These are phyloP conservation scores for Chymomyza amoena DNA, from an alignment of 2,888 invertebrate genomes.

Conservation along the genomic window DNA sequence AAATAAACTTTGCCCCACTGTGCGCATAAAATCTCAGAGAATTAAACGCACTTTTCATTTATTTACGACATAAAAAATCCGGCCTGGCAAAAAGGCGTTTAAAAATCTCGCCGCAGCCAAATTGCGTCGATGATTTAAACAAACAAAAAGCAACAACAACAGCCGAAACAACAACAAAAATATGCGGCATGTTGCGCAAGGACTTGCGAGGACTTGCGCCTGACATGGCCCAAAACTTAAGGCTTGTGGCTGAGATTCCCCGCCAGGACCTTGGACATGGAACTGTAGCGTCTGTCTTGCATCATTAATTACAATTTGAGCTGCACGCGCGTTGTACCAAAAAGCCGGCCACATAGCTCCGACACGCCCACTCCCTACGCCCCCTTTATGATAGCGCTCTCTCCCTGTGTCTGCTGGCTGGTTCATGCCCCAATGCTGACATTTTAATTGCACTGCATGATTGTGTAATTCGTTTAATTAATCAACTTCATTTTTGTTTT, in stretches of 20 bases:
- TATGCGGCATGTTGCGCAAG: not conserved
- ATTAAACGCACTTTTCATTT: slow-evolving; percentile 71
- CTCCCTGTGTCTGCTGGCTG: not conserved
- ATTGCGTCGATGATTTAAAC: slow-evolving; percentile 55
- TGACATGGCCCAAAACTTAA: slow-evolving; percentile 27
- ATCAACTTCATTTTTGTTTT: slow-evolving; percentile 45
- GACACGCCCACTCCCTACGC: not conserved
- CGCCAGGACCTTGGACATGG: not conserved
- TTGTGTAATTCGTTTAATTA: slow-evolving; percentile 68
- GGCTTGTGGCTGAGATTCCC: slow-evolving; percentile 36
- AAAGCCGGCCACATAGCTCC: not conserved
- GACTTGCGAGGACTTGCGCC: slow-evolving; percentile 4
- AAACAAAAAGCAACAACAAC: slow-evolving; percentile 46
- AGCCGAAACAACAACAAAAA: slow-evolving; percentile 20
- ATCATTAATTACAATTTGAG: slow-evolving; percentile 72
- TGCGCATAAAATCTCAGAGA: slow-evolving; percentile 20
- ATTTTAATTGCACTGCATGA: slow-evolving; percentile 69
- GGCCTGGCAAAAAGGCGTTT: slow-evolving; percentile 1
- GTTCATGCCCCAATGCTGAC: slow-evolving; percentile 46
- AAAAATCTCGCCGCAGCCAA: not conserved
- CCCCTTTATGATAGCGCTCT: not conserved
- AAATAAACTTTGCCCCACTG: too few relatives aligned
- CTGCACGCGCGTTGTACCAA: slow-evolving; percentile 37
- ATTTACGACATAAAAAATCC: slow-evolving; percentile 54
- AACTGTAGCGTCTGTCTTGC: slow-evolving; percentile 53